A percentile compares a stretch with the other conserved stretches of the same genome.
phyloP scores from a whole-genome alignment of 2,797 vertebrate genomes.

The Arrhamphus sclerolepis region DNA sequence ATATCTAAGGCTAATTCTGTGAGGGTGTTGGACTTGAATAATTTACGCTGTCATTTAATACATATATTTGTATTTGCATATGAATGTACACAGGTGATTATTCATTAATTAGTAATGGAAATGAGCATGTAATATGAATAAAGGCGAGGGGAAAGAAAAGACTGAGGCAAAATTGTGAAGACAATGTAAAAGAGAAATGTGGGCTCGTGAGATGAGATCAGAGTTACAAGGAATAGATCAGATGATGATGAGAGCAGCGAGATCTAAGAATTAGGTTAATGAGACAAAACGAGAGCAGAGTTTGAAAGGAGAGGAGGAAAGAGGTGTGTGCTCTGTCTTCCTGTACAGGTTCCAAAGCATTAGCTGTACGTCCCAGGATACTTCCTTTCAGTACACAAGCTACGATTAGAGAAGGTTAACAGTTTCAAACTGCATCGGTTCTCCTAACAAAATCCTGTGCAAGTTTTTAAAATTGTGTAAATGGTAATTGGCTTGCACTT shows the following conservation, averaged over 20 bases:
- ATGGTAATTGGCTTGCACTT: too few relatives aligned
- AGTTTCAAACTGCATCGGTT: too few relatives aligned
- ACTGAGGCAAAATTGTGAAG: constrained; percentile 48
- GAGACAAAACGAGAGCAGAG: not conserved
- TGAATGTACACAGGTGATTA: constrained; percentile 82
- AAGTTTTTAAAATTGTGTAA: too few relatives aligned
- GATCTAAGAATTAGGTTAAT: not conserved
- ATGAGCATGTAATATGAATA: constrained; percentile 78
- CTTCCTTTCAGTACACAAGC: too few relatives aligned
- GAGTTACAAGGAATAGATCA: constrained; percentile 48
- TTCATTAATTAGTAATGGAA: constrained; percentile 82
- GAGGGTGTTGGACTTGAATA: constrained; percentile 68
- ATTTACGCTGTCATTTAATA: constrained; percentile 71
- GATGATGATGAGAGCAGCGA: constrained; percentile 24
- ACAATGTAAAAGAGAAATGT: constrained; percentile 57
- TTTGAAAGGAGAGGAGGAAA: constrained; percentile 2
- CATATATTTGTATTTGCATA: constrained; percentile 80
- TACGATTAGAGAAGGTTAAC: too few relatives aligned
- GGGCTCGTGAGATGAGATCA: constrained; percentile 73
- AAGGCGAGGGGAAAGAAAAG: constrained; percentile 59
- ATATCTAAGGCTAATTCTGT: constrained; percentile 76
- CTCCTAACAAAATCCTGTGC: too few relatives aligned
- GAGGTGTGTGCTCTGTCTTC: not conserved
- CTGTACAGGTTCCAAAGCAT: not conserved
- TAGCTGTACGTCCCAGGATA: too few relatives aligned